Conservation (phyloP, 2,113 vertebrate species). For the Gavialis gangeticus region DNA sequence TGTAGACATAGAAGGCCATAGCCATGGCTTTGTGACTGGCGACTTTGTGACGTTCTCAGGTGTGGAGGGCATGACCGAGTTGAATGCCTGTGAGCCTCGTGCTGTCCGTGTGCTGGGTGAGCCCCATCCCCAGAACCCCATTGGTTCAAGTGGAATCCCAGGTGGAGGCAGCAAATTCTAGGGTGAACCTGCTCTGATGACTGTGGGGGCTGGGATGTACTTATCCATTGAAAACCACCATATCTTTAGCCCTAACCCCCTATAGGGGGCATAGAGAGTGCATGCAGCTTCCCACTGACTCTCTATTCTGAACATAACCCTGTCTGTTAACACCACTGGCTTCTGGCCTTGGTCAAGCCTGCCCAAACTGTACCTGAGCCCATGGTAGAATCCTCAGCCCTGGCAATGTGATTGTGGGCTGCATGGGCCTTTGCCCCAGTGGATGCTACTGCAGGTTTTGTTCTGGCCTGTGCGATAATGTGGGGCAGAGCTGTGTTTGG, state of each 20-base stretch:
- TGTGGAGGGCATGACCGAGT: conserved; percentile 89
- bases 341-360: background rate
- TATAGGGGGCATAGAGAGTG: background rate
- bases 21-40: conserved; percentile 54
- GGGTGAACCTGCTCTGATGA: background rate
- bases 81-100: conserved; percentile 79
- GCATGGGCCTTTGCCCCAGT: too few relatives aligned
- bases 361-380: background rate
- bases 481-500: background rate
- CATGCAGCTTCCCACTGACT: background rate
- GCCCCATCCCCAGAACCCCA: background rate
- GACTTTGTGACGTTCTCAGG: conserved; percentile 84
- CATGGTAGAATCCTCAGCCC: background rate
- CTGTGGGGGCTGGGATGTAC: background rate
- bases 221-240: background rate
- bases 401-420: too few relatives aligned
- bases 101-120: conserved; percentile 79
- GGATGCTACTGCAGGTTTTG: too few relatives aligned
- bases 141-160: too few relatives aligned
- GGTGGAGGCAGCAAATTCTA: background rate
- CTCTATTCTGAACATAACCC: background rate
- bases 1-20: conserved; percentile 18
- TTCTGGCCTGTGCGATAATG: too few relatives aligned
- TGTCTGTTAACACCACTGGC: background rate
- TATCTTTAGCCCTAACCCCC: background rate